Base-by-base conservation (phyloP, 2,888 invertebrate species). In the Andrena haemorrhoa region DNA sequence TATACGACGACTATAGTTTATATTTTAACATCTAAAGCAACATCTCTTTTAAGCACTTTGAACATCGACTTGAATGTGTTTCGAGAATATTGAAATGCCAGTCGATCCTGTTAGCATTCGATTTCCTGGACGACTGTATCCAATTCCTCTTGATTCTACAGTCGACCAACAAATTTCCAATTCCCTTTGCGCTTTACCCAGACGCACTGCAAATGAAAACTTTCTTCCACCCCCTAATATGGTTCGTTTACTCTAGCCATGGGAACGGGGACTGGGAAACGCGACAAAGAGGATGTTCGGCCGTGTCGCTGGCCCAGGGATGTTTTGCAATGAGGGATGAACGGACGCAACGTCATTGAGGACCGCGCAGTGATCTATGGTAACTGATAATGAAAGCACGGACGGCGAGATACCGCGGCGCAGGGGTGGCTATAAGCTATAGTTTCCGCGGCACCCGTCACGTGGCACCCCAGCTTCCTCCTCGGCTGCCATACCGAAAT, bases 331-430 rank as follows among this genome's bases (percentile, higher is more conserved):
- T 82, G 79, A 93, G 89, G 89, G 90, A 93, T 92, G 91, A 90
- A 91, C 93, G 93, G 93, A 93, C 90, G 90, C 92, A 90, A 90
- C 90, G 92, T 92, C 92, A 91, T 86, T 79, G 88, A 86, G 83
- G 73, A 87, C 89, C 89, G 86, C 86, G 76, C 81, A 74, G 86
- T 94, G 93, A 94, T 93, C 90, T 92, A 94, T 93, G 92, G 90
- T 80, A 88, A 87, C 91, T 92, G 93, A 94, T 93, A 93, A 93
- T 93, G 93, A 93, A 93, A 93, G 92, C 90, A 86, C 90, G 89
- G 90, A 83, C 89, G 90, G 88, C 86, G 90, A 89, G 90, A 90
- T 91, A 91, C 84, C 86, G 80, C 78, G 87, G 68, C 84, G 85
- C 82, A 79, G 83, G 86, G 73, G 68, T 72, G 80, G 86, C 80